These are phyloP conservation scores for Limnephilus lunatus DNA, from an alignment of 2,888 invertebrate species.

Conservation along the genomic window DNA sequence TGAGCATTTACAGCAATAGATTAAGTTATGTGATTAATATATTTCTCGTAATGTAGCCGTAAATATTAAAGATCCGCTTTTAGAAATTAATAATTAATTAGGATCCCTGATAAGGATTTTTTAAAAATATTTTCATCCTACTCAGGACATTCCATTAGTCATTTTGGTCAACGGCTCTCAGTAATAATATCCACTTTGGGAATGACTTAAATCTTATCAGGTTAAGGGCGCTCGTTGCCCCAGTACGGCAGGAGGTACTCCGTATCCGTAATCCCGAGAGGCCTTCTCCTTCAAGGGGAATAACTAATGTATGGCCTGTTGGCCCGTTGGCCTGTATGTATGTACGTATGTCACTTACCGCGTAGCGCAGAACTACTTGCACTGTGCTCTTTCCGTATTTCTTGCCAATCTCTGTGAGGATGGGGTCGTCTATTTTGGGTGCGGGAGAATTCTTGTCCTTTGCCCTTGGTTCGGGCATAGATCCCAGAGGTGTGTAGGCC, in stretches of 20 bases:
- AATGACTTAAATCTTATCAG: too few relatives aligned
- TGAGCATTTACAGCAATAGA: neutral
- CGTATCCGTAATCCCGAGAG: neutral
- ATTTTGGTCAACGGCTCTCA: too few relatives aligned
- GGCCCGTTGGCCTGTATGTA: too few relatives aligned
- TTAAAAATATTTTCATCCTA: neutral
- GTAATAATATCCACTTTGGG: too few relatives aligned
- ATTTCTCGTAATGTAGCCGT: too few relatives aligned
- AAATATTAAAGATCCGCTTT: too few relatives aligned
- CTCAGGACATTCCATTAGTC: too few relatives aligned
- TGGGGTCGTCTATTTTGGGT: slow-evolving; percentile 77
- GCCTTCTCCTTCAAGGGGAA: neutral
- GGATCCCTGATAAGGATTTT: neutral
- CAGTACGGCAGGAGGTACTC: too few relatives aligned
- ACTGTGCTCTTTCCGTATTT: slow-evolving; percentile 82
- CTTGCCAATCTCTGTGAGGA: slow-evolving; percentile 76
- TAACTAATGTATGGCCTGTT: neutral
- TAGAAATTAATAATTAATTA: too few relatives aligned
- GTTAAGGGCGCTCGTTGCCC: too few relatives aligned
- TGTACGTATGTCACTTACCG: slow-evolving; percentile 74
- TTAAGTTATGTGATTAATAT: too few relatives aligned
- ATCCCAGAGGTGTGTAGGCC: slow-evolving; percentile 87
- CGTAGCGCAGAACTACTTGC: slow-evolving; percentile 80
- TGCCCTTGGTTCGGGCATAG: slow-evolving; percentile 74
- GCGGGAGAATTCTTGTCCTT: slow-evolving; percentile 72